Conservation (phyloP, 2,888 invertebrate species). For the Limnephilus lunatus region DNA sequence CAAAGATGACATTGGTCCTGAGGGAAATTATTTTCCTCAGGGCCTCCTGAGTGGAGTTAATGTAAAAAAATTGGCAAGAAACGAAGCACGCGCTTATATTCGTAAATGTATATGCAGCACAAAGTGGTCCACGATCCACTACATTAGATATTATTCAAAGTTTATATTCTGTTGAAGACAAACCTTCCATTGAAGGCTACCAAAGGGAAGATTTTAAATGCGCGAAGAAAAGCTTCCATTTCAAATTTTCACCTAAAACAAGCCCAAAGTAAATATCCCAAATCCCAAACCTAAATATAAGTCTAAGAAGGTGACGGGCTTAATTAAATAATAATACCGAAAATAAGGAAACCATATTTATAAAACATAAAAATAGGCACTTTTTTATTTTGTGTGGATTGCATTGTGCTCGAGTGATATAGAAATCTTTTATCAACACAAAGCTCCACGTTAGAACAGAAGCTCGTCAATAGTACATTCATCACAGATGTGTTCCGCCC, state of each 20-base stretch:
- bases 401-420: neutral
- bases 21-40: too few species aligned
- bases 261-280: neutral
- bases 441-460: neutral
- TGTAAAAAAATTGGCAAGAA: too few species aligned
- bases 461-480: conserved; percentile 22
- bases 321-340: neutral
- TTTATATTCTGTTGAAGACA: neutral
- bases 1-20: too few species aligned
- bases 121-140: neutral
- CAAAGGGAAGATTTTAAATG: neutral
- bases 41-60: too few species aligned
- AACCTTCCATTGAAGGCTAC: neutral
- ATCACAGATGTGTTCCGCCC: conserved; percentile 31
- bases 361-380: neutral
- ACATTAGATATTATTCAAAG: neutral
- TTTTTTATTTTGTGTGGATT: neutral
- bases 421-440: neutral
- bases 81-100: too few species aligned
- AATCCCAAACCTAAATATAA: neutral
- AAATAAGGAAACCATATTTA: neutral
- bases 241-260: neutral
- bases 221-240: neutral
- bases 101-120: too few species aligned
- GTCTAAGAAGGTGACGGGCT: neutral